Evolutionary conservation across 2,797 vertebrate genomes (phyloP).

Genomic region (Micrastur ruficollis): DNA sequence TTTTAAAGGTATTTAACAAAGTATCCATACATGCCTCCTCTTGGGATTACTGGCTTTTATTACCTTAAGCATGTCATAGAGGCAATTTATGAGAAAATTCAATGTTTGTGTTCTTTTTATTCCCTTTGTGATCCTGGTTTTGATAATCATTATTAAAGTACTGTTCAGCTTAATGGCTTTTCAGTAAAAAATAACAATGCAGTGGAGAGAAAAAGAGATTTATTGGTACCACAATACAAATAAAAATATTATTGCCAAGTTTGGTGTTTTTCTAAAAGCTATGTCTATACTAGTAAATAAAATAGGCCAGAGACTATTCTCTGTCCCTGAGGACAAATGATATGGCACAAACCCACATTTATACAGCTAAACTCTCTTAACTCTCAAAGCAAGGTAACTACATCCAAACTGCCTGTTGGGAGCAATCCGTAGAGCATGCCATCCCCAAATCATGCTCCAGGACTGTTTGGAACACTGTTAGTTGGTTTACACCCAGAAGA

Average conservation of each 20-base stretch:
- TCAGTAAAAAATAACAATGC: slow-evolving; percentile 24
- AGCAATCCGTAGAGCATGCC: background rate
- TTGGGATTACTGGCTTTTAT: slow-evolving; percentile 48
- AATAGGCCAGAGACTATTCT: background rate
- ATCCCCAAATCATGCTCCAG: background rate
- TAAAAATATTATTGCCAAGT: background rate
- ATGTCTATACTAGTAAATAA: background rate
- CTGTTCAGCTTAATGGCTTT: slow-evolving; percentile 38
- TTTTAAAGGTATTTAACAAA: slow-evolving; percentile 9
- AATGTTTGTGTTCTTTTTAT: slow-evolving; percentile 33
- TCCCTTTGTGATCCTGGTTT: slow-evolving; percentile 21
- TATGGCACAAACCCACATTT: background rate
- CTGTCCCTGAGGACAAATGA: background rate
- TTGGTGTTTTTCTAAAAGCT: background rate
- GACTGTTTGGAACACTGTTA: background rate
- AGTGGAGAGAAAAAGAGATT: background rate
- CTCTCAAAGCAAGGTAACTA: background rate
- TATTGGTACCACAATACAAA: slow-evolving; percentile 15
- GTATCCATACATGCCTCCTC: background rate
- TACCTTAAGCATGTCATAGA: slow-evolving; percentile 4
- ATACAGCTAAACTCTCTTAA: background rate
- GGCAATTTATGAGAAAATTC: slow-evolving; percentile 37
- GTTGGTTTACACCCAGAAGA: background rate
- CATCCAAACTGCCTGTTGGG: background rate
- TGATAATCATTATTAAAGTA: slow-evolving; percentile 47